Evolutionary conservation across 2,888 invertebrate genomes (phyloP), one percentile per base, ranked within the genome.

Genomic region (Gibbula magus): DNA sequence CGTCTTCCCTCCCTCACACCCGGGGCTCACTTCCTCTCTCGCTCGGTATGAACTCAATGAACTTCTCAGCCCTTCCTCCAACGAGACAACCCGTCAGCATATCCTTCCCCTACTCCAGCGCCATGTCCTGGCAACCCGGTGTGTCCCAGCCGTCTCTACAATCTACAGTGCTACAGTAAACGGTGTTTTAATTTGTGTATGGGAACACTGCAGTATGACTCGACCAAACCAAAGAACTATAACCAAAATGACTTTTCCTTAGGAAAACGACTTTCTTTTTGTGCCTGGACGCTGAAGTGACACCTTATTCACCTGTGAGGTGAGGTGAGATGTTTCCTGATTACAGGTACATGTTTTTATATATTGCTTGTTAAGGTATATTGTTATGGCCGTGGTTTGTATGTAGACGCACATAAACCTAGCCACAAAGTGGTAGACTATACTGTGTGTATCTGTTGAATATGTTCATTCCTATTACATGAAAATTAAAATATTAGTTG

Each of bases 11-110:
- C 25, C 20, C n/a, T 8, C 73, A 52, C 70, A 18, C 73, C 22
- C 73, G 20, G 25, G 45, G 70, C 18, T 70, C 56, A 13, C 74
- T 54, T 32, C 78, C 78, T 7, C 35, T 78, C n/a, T 54, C 78
- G 7, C 73, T 78, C 8, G 56, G 56, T 32, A 35, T 78, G 73
- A 77, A 45, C 61, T 39, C 61, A 22, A 16, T 75, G 29, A 52
- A 22, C 16, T 39, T 70, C 35, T 39, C 70, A 39, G 32, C 39
- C n/a, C 54, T 75, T 53, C 25, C 22, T 18, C 52, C 53, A 29
- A 35, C 25, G 1, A 18, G 75, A 4, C 53, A 52, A 32, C 75
- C 75, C 32, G 53, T 53, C n/a, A 52, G 54, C 35, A 74, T 74
- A 20, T 75, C 75, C 7, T 54, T 75, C 32, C 54, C 75, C 5